A percentile compares a stretch with the other conserved stretches of the same genome.
Evolutionary conservation across 2,113 vertebrate genomes (phyloP).

Genomic region (Eurypyga helias): DNA sequence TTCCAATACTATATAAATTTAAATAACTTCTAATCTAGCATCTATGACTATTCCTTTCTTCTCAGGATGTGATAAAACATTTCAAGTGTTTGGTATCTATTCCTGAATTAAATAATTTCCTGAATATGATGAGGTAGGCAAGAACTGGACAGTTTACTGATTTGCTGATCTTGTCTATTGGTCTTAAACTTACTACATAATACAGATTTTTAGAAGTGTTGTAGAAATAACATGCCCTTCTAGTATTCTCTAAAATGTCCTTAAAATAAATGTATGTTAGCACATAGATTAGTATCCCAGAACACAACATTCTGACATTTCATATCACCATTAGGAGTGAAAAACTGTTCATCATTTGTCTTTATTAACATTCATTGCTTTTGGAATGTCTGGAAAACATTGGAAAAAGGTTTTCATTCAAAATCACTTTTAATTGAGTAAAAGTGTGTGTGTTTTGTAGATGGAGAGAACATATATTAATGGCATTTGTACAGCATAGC

Average conservation of each 20-base stretch:
- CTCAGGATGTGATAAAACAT: background rate
- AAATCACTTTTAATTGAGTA: background rate
- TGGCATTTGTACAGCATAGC: background rate
- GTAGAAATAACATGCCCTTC: background rate
- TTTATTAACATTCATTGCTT: slow-evolving; percentile 12
- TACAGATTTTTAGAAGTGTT: background rate
- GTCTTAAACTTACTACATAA: background rate
- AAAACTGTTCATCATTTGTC: background rate
- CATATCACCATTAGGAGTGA: background rate
- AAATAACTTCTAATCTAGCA: background rate
- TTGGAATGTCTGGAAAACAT: background rate
- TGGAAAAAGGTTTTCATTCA: background rate
- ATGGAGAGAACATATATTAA: background rate
- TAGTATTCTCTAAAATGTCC: background rate
- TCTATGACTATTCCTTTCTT: background rate
- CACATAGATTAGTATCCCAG: background rate
- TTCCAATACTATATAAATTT: background rate
- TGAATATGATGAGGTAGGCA: background rate
- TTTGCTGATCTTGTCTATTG: background rate
- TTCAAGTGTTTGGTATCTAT: background rate
- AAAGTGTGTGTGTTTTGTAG: background rate
- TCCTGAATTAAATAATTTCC: background rate
- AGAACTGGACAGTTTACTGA: background rate
- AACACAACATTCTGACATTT: background rate
- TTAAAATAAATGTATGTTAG: background rate